phyloP scores from a whole-genome alignment of 2,888 invertebrate genomes.

The Nycteola revayana region DNA sequence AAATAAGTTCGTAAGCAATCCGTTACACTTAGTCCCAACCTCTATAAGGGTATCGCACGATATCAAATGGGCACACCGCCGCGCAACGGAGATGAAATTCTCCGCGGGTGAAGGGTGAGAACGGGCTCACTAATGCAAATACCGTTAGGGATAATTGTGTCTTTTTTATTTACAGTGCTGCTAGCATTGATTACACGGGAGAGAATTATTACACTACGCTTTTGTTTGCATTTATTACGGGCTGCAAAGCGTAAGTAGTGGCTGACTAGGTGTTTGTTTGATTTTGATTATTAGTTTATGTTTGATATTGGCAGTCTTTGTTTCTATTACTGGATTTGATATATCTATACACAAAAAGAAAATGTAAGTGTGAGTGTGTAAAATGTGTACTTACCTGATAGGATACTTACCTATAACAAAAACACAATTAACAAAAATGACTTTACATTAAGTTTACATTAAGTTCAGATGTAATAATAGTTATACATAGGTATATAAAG shows the following conservation, averaged over 20 bases:
- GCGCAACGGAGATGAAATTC: constrained; percentile 46
- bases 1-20: too few relatives aligned
- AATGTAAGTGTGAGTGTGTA: too few relatives aligned
- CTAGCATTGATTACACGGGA: constrained; percentile 36
- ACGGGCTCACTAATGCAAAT: constrained; percentile 57
- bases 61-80: constrained; percentile 35
- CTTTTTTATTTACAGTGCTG: constrained; percentile 59
- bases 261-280: constrained; percentile 17
- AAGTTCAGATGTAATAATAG: too few relatives aligned
- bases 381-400: too few relatives aligned
- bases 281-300: constrained; percentile 25
- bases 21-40: too few relatives aligned
- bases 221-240: constrained; percentile 24
- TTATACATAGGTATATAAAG: too few relatives aligned
- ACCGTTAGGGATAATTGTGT: constrained; percentile 66
- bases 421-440: too few relatives aligned
- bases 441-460: too few relatives aligned
- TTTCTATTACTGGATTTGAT: too few relatives aligned
- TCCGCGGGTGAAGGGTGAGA: constrained; percentile 57
- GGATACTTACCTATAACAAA: too few relatives aligned
- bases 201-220: constrained; percentile 36
- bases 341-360: too few relatives aligned
- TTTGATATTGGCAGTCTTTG: constrained; percentile 19
- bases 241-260: constrained; percentile 22
- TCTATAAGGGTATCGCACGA: constrained; percentile 1